Evolutionary conservation across 64 coral and sea anemone genomes (phyloP).

Genomic region (Exaiptasia diaphana): DNA sequence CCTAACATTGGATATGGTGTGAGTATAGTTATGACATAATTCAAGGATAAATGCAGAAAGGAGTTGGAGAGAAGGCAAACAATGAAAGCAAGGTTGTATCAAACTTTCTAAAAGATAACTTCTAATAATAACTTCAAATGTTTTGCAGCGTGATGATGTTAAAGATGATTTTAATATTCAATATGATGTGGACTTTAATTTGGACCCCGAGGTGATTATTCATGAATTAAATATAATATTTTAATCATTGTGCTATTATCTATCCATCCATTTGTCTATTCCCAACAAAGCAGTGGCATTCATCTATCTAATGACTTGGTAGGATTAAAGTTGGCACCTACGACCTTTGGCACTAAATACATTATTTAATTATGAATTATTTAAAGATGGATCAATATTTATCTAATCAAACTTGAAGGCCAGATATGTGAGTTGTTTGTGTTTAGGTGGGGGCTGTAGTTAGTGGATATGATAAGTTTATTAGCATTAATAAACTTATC

Average conservation of each 20-base stretch:
- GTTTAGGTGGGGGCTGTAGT: conserved; percentile 67
- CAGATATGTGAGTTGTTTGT: no score
- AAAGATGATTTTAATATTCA: not conserved
- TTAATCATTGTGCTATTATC: no score
- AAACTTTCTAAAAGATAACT: no score
- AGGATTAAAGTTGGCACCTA: no score
- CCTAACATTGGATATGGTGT: conserved; percentile 67
- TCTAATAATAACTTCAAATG: not conserved
- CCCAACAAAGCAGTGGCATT: not conserved
- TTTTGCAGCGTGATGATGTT: not conserved
- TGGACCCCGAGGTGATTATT: conserved; percentile 20
- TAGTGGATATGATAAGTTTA: conserved; percentile 65
- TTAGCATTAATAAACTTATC: conserved; percentile 59
- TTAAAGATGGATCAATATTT: no score
- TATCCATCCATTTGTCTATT: not conserved
- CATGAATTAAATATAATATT: not conserved
- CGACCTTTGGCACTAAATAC: no score
- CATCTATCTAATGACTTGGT: not conserved
- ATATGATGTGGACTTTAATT: not conserved
- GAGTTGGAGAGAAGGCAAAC: not conserved
- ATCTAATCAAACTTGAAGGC: no score
- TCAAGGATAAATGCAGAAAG: no score
- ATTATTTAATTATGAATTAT: no score
- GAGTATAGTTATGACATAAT: no score
- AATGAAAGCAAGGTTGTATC: not conserved